phyloP scores from a whole-genome alignment of 1,140 invertebrate species.

The Drosophila azteca region DNA sequence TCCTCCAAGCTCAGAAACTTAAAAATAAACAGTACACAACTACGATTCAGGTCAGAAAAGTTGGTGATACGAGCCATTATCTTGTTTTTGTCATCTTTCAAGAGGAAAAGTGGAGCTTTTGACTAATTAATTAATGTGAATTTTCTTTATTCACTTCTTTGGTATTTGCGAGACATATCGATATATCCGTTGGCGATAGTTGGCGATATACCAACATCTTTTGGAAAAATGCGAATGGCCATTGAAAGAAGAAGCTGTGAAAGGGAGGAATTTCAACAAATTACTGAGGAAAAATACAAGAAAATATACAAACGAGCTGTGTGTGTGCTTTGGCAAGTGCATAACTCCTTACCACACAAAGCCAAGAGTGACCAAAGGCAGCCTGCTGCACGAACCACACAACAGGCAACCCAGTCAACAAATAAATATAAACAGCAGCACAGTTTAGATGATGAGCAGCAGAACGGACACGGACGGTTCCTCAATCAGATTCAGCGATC shows the following conservation, averaged over 20 bases:
- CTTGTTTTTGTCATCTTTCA: constrained; percentile 21
- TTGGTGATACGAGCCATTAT: constrained; percentile 67
- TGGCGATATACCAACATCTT: constrained; percentile 32
- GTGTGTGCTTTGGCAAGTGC: constrained; percentile 72
- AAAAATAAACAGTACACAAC: constrained; percentile 59
- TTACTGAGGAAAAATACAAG: constrained; percentile 67
- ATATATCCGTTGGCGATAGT: constrained; percentile 5
- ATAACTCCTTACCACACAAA: constrained; percentile 49
- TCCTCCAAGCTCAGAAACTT: constrained; percentile 59
- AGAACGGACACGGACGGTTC: constrained; percentile 77
- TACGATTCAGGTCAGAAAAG: constrained; percentile 59
- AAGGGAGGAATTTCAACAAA: constrained; percentile 75
- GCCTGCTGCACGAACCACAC: constrained; percentile 12
- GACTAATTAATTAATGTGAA: constrained; percentile 1
- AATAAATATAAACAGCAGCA: constrained; percentile 32
- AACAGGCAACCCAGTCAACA: constrained; percentile 15
- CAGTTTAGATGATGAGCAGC: constrained; percentile 82
- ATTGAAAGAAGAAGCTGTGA: constrained; percentile 57
- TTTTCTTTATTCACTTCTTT: constrained; percentile 13
- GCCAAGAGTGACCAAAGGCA: constrained; percentile 28
- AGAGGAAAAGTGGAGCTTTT: too few relatives aligned
- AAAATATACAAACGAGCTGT: constrained; percentile 49
- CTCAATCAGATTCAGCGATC: constrained; percentile 94
- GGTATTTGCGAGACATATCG: neutral
- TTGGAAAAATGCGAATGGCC: constrained; percentile 52